These are phyloP conservation scores for Epinephelus malabaricus DNA, from an alignment of 2,797 vertebrate genomes.

Conservation along the genomic window DNA sequence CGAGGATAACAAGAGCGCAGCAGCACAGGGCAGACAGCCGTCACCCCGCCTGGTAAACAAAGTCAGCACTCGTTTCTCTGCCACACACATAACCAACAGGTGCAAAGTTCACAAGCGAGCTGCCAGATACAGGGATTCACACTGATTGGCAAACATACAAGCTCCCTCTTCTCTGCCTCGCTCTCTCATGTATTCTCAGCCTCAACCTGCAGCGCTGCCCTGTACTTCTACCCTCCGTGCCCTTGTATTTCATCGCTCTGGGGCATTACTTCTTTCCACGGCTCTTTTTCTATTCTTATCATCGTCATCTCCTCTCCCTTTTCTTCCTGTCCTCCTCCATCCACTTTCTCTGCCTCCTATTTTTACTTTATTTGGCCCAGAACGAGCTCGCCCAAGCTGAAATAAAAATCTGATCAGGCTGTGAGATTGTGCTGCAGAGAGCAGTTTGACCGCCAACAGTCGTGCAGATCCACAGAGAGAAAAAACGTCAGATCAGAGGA, in stretches of 20 bases:
- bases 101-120: slow-evolving; percentile 58
- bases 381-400: slow-evolving; percentile 23
- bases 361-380: slow-evolving; percentile 33
- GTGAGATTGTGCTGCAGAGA: slow-evolving; percentile 16
- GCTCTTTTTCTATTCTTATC: slow-evolving; percentile 35
- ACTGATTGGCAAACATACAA: slow-evolving; percentile 40
- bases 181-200: slow-evolving; percentile 27
- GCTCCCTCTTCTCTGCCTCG: background rate
- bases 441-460: slow-evolving; percentile 22
- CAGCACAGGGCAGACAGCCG: slow-evolving; percentile 41
- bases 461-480: slow-evolving; percentile 9
- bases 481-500: slow-evolving; percentile 54
- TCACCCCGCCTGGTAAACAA: slow-evolving; percentile 57
- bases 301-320: slow-evolving; percentile 5
- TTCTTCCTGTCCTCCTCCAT: slow-evolving; percentile 31
- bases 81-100: slow-evolving; percentile 50
- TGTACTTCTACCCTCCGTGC: background rate
- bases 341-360: slow-evolving; percentile 22
- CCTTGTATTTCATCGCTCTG: slow-evolving; percentile 30
- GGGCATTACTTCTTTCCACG: slow-evolving; percentile 25
- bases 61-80: slow-evolving; percentile 38
- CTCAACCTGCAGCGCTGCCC: background rate
- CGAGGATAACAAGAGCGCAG: slow-evolving; percentile 36
- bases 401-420: slow-evolving; percentile 22
- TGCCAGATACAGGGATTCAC: slow-evolving; percentile 36